Percentiles rank a stretch among this genome's conserved stretches.
Conservation (phyloP, 2,113 vertebrate genomes). For the Echinops telfairi region DNA sequence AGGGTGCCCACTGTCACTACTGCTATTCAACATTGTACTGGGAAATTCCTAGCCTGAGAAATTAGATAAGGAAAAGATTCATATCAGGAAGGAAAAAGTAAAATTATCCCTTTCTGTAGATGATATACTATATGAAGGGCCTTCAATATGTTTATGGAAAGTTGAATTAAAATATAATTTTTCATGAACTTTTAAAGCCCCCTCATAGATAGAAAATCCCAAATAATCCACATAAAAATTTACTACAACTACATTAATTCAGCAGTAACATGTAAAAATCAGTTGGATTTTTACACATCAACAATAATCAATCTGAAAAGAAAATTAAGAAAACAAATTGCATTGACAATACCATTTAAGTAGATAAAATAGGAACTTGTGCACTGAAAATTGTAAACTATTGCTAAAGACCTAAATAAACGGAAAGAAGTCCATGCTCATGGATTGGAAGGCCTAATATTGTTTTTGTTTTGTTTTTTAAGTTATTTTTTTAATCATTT, state of each 20-base stretch:
- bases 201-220: no score
- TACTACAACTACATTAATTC: neutral
- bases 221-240: neutral
- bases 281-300: neutral
- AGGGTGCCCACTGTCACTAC: neutral
- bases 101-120: neutral
- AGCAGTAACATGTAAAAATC: neutral
- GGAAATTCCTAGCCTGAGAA: neutral
- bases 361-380: neutral
- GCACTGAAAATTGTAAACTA: neutral
- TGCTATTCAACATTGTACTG: neutral
- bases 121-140: neutral
- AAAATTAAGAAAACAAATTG: neutral
- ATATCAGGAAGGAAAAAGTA: neutral
- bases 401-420: neutral
- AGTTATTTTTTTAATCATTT: no score
- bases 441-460: neutral
- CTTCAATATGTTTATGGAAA: no score
- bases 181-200: no score
- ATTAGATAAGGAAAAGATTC: neutral
- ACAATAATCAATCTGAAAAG: neutral
- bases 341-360: neutral
- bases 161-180: no score
- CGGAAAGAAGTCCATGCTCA: neutral
- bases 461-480: no score